Base-by-base conservation (phyloP, 2,113 vertebrate species). In the Periophthalmodon schlosseri region DNA sequence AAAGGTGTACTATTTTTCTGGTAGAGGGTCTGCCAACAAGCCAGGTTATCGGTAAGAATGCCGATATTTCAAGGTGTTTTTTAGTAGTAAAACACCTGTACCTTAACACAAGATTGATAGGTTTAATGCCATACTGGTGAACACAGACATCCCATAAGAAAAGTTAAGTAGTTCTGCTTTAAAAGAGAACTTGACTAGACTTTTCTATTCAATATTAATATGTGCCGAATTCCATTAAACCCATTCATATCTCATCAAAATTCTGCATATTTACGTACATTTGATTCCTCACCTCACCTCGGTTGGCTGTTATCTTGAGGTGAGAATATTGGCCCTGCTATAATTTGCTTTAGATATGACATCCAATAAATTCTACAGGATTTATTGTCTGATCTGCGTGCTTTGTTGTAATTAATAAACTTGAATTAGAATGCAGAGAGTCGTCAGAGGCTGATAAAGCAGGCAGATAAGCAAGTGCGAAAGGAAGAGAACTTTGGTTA, bases 371-470 rank as follows among this genome's bases (percentile, higher is more conserved):
- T 72, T 78, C 18, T 18, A 5, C 3, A 4, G 16, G 50, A 68
- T 57, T 73, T 39, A 67, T 44, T 56, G 61, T 64, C 47, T 20
- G 36, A 68, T 34, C 61, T 68, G 8, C 3, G 1, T 36, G 67
- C 67, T 5, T n/a, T 12, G 2, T 54, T 66, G 49, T 68, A 46
- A 73, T 71, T 36, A 60, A 76, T 74, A 65, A 60, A 78, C 15
- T 34, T 39, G 10, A 34, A 56, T 61, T 23, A 20, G n/a, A 73
- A 39, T 5, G 12, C 46, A 8, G 56, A 50, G 49, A 57, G 58
- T 65, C 3, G 14, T 47, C 36, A 10, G 15, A 14, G 52, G 24
- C 14, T 50, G 67, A 18, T 69, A 18, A 49, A 44, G 39, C 23
- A 68, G 24, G 44, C 16, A 46, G 47, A 69, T 33, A 36, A 21